These are phyloP conservation scores for Scleropages formosus DNA, from an alignment of 2,797 vertebrate species.

Conservation along the genomic window DNA sequence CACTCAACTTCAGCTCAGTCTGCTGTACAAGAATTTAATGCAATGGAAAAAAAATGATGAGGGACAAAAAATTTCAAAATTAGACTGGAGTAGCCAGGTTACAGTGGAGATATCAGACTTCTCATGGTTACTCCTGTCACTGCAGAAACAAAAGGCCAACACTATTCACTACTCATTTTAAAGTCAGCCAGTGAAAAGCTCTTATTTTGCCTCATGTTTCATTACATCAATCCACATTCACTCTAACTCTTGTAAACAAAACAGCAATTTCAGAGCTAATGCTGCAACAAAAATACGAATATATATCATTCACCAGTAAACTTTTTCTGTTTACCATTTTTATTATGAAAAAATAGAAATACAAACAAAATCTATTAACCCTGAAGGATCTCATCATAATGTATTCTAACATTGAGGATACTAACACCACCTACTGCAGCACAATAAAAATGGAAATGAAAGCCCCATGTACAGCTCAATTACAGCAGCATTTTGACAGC, in stretches of 20 bases:
- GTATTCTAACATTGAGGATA: neutral
- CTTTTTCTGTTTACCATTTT: neutral
- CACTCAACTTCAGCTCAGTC: neutral
- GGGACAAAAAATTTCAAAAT: too few species aligned
- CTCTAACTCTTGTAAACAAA: neutral
- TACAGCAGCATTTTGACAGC: neutral
- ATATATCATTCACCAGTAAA: too few species aligned
- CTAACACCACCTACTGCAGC: neutral
- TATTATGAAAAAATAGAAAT: neutral
- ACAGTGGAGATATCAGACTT: neutral
- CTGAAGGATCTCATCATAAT: neutral
- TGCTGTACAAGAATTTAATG: neutral
- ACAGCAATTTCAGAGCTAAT: slow-evolving; percentile 2
- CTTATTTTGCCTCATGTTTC: neutral
- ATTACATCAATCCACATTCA: neutral
- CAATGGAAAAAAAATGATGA: neutral
- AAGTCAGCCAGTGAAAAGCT: neutral
- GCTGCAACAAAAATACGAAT: neutral
- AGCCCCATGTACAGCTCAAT: neutral
- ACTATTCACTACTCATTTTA: neutral
- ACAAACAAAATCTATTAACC: neutral
- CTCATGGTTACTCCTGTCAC: neutral
- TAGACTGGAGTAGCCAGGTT: neutral
- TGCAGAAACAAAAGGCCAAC: neutral
- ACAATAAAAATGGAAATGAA: slow-evolving; percentile 17